Conservation (phyloP, 1,140 invertebrate genomes). For the Manduca sexta region DNA sequence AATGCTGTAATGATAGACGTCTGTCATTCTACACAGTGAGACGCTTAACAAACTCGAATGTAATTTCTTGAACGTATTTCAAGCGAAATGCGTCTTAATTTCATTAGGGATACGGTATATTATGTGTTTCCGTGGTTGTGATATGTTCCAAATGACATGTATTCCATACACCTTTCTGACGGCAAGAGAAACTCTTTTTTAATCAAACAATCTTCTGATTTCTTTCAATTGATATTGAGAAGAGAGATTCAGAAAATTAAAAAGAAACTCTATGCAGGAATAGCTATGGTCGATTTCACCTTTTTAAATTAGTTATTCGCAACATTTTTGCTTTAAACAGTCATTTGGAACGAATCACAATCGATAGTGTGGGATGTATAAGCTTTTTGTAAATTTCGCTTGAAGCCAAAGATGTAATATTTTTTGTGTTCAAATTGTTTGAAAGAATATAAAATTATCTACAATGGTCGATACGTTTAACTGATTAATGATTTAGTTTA, state of each 20-base stretch:
- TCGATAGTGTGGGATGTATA: constrained; percentile 30
- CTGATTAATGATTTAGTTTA: no score
- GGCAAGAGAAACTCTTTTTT: no score
- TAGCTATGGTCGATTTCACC: no score
- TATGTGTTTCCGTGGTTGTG: constrained; percentile 6
- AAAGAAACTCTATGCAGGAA: no score
- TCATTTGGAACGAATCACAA: constrained; percentile 13
- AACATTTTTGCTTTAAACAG: no score
- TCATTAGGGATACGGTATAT: constrained; percentile 17
- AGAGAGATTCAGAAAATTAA: no score
- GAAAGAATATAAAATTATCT: background rate
- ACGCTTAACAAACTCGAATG: constrained; percentile 10
- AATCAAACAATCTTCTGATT: no score
- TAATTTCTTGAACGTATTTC: constrained; percentile 40
- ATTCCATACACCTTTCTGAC: no score
- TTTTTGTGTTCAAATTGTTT: constrained; percentile 49
- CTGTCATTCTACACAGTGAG: no score
- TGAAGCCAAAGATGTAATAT: constrained; percentile 67
- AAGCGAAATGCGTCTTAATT: constrained; percentile 46
- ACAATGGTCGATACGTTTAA: background rate
- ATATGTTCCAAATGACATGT: background rate
- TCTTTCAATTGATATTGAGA: no score
- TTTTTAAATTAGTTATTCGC: no score
- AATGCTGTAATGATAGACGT: no score
- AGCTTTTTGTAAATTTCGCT: constrained; percentile 69